phyloP scores from a whole-genome alignment of 2,113 vertebrate genomes.

The Sturnus vulgaris region DNA sequence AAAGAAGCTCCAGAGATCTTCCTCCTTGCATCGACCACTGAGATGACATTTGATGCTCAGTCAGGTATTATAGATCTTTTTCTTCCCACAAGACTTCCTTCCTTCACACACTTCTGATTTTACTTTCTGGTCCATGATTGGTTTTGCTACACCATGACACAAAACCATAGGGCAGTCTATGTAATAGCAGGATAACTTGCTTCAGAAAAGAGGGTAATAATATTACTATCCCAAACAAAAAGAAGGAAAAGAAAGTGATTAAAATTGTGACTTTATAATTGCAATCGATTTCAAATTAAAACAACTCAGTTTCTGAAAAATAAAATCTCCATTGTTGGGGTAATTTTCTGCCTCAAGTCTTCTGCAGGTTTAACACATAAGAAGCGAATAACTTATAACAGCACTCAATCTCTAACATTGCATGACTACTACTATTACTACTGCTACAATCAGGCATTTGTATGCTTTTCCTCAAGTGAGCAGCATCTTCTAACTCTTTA shows the following conservation, averaged over 20 bases:
- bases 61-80: not conserved
- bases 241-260: not conserved
- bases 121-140: not conserved
- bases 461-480: not conserved
- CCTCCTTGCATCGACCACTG: not conserved
- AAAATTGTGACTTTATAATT: not conserved
- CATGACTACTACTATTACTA: not conserved
- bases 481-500: not conserved
- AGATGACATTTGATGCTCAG: not conserved
- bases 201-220: not conserved
- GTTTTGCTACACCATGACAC: not conserved
- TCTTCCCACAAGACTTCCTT: not conserved
- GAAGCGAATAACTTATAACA: not conserved
- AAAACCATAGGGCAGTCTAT: not conserved
- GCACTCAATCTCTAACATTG: not conserved
- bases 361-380: not conserved
- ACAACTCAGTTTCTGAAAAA: not conserved
- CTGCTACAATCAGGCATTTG: not conserved
- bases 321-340: fast-evolving
- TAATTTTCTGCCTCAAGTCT: not conserved
- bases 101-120: not conserved
- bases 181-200: not conserved
- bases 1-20: not conserved
- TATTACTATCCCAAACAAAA: not conserved
- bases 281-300: not conserved